Evolutionary conservation across 2,888 invertebrate species (phyloP).

Genomic region (Gymnoscelis rufifasciata): DNA sequence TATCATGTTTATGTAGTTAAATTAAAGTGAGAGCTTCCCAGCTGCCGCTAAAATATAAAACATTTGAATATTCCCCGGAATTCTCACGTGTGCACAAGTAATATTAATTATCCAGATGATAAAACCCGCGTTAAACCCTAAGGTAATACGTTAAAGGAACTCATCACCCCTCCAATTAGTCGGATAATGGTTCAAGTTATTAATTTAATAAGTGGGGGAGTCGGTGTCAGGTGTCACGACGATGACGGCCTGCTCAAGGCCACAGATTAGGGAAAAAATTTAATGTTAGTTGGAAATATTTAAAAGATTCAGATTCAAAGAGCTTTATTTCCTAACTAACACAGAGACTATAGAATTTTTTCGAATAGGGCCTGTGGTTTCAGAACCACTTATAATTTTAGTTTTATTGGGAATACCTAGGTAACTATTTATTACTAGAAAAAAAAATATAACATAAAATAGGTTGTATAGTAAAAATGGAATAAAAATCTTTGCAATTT

Average conservation of each 20-base stretch:
- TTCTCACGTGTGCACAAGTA: conserved; percentile 32
- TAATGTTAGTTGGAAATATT: background rate
- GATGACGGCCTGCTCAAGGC: background rate
- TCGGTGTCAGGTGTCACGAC: conserved; percentile 28
- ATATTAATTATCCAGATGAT: conserved; percentile 71
- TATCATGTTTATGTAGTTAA: too few relatives aligned
- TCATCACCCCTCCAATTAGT: conserved; percentile 75
- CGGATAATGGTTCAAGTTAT: conserved; percentile 75
- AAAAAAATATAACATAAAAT: too few relatives aligned
- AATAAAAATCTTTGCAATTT: too few relatives aligned
- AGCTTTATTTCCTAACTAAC: too few relatives aligned
- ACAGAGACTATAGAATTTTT: too few relatives aligned
- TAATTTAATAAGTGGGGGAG: conserved; percentile 75
- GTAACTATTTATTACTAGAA: too few relatives aligned
- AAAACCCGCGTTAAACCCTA: conserved; percentile 70
- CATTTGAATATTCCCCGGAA: background rate
- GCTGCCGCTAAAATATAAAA: too few relatives aligned
- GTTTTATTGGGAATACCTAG: too few relatives aligned
- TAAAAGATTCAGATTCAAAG: background rate
- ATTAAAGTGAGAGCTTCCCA: too few relatives aligned
- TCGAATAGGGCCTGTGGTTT: too few relatives aligned
- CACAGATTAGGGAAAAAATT: background rate
- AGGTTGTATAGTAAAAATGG: too few relatives aligned
- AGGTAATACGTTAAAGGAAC: conserved; percentile 71
- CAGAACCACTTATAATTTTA: too few relatives aligned